These are phyloP conservation scores for Timandra comae DNA, from an alignment of 2,888 invertebrate genomes.

Conservation along the genomic window DNA sequence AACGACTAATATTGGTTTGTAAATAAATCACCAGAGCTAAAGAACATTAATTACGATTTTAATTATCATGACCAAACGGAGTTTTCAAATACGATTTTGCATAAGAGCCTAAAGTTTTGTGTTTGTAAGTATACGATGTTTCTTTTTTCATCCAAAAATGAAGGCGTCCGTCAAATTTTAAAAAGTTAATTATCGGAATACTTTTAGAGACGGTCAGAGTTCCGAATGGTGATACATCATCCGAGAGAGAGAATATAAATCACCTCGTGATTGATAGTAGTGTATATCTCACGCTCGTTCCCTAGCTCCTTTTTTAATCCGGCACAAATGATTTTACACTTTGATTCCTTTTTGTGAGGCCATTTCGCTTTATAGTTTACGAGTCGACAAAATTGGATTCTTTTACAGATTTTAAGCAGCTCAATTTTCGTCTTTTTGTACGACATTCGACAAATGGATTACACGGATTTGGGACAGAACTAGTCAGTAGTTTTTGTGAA, in stretches of 20 bases:
- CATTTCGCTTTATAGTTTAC: conserved; percentile 59
- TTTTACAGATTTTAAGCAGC: conserved; percentile 17
- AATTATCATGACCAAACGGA: conserved; percentile 1
- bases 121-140: conserved; percentile 16
- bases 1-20: conserved; percentile 1
- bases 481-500: too few relatives aligned
- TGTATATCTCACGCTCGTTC: conserved; percentile 67
- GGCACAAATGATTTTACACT: conserved; percentile 74
- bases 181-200: conserved; percentile 74
- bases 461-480: too few relatives aligned
- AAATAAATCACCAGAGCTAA: too few relatives aligned
- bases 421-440: conserved; percentile 13
- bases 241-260: conserved; percentile 66
- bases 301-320: conserved; percentile 73
- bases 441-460: too few relatives aligned
- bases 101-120: conserved; percentile 18
- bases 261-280: conserved; percentile 71
- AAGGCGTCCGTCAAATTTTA: conserved; percentile 70
- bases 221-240: conserved; percentile 66
- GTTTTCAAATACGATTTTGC: conserved; percentile 21
- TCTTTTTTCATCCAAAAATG: conserved; percentile 37
- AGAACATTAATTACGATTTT: too few relatives aligned
- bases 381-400: conserved; percentile 30
- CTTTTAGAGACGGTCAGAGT: conserved; percentile 51
- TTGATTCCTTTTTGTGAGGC: conserved; percentile 61